Percentiles rank a stretch among this genome's conserved stretches.
These are phyloP conservation scores for Sipha flava DNA, from an alignment of 1,140 invertebrate species.

Conservation along the genomic window DNA sequence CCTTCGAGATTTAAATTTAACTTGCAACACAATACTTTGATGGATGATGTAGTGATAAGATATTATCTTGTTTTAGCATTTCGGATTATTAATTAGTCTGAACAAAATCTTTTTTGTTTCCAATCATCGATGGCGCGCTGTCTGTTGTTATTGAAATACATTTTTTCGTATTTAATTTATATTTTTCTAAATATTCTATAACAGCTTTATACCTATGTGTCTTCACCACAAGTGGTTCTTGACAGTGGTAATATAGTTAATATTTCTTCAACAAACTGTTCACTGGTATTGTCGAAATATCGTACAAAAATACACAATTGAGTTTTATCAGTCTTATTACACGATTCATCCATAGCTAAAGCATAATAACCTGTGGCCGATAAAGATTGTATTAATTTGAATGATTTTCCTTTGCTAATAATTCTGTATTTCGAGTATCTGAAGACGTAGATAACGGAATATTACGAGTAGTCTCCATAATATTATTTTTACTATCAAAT, in stretches of 20 bases:
- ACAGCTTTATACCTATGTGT: not conserved
- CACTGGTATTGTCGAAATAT: not conserved
- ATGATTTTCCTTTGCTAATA: not conserved
- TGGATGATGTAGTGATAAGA: slow-evolving; percentile 18
- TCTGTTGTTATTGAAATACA: not conserved
- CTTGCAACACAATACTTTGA: not conserved
- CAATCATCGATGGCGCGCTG: not conserved
- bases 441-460: slow-evolving; percentile 15
- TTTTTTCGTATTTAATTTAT: not conserved
- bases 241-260: not conserved
- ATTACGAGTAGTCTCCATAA: slow-evolving; percentile 20
- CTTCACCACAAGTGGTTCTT: not conserved
- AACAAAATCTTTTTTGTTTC: slow-evolving; percentile 11
- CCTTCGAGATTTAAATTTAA: not conserved
- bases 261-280: slow-evolving; percentile 10
- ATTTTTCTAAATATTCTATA: slow-evolving; percentile 11
- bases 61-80: not conserved
- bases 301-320: slow-evolving; percentile 8
- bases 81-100: not conserved
- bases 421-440: not conserved
- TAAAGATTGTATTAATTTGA: not conserved
- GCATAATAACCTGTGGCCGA: not conserved
- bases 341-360: slow-evolving; percentile 11
- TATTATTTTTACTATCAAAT: slow-evolving; percentile 20
- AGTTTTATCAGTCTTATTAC: not conserved